phyloP scores from a whole-genome alignment of 2,888 invertebrate species.

The Syritta pipiens region DNA sequence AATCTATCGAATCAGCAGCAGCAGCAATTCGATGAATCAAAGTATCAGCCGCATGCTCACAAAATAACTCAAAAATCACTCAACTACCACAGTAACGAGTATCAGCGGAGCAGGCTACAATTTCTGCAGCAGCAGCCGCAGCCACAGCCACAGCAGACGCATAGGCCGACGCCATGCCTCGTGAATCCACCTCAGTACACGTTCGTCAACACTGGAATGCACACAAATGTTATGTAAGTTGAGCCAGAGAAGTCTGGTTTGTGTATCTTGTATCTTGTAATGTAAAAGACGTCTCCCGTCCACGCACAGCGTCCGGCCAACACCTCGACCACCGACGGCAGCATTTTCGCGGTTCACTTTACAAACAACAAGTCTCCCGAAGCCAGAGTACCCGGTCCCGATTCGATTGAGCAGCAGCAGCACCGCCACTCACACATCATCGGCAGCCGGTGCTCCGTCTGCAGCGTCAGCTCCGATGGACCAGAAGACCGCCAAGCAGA shows the following conservation, averaged over 20 bases:
- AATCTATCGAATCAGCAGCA: slow-evolving; percentile 72
- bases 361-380: slow-evolving; percentile 86
- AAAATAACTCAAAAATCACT: slow-evolving; percentile 78
- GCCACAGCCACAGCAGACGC: slow-evolving; percentile 62
- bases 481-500: slow-evolving; percentile 86
- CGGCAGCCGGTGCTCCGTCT: slow-evolving; percentile 72
- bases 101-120: slow-evolving; percentile 76
- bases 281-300: too few species aligned
- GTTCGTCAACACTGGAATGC: slow-evolving; percentile 77
- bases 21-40: slow-evolving; percentile 68
- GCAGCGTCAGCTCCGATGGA: slow-evolving; percentile 81
- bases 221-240: slow-evolving; percentile 79
- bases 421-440: slow-evolving; percentile 70
- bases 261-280: slow-evolving; percentile 7
- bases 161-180: slow-evolving; percentile 68
- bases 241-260: slow-evolving; percentile 2
- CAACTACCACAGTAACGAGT: slow-evolving; percentile 79
- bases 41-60: slow-evolving; percentile 70
- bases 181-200: slow-evolving; percentile 73
- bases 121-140: slow-evolving; percentile 74
- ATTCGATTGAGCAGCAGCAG: slow-evolving; percentile 75
- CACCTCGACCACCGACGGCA: slow-evolving; percentile 77
- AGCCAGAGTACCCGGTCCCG: slow-evolving; percentile 85
- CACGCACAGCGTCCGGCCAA: slow-evolving; percentile 76
- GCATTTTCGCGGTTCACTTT: slow-evolving; percentile 82